These are phyloP conservation scores for Philereme vetulata DNA, from an alignment of 2,888 invertebrate species.

Conservation along the genomic window DNA sequence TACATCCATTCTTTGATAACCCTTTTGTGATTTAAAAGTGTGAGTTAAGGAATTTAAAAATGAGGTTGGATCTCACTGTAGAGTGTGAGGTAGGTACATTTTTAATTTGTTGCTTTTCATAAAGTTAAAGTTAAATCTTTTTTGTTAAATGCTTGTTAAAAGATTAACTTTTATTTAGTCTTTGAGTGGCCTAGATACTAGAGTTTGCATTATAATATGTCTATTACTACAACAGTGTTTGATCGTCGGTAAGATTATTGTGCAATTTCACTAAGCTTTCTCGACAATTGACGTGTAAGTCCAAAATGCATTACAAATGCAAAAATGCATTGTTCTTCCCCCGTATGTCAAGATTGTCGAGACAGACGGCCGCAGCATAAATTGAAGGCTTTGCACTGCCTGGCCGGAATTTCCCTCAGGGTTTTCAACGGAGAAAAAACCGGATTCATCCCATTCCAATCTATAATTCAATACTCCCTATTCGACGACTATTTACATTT, in stretches of 20 bases:
- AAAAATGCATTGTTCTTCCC: constrained; percentile 64
- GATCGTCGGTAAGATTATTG: too few species aligned
- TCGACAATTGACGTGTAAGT: constrained; percentile 6
- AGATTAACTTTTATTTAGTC: too few species aligned
- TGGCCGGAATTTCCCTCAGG: constrained; percentile 75
- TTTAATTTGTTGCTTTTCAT: too few species aligned
- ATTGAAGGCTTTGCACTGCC: constrained; percentile 74
- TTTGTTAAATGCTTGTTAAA: too few species aligned
- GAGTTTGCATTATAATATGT: too few species aligned
- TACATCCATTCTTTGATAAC: constrained; percentile 1
- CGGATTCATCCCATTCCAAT: constrained; percentile 63
- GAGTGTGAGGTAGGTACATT: constrained; percentile 1
- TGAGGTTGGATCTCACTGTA: constrained; percentile 15
- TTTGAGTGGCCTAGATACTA: too few species aligned
- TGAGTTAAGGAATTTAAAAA: background rate
- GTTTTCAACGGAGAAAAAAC: constrained; percentile 65
- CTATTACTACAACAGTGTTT: too few species aligned
- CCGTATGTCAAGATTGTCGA: constrained; percentile 71
- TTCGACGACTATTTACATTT: constrained; percentile 61
- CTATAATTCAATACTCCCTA: constrained; percentile 72
- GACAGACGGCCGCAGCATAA: constrained; percentile 72
- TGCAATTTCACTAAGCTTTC: too few species aligned
- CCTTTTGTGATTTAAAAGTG: background rate
- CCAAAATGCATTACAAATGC: constrained; percentile 24
- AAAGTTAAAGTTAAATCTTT: too few species aligned